These are phyloP conservation scores for Spisula subtruncata DNA, from an alignment of 2,888 invertebrate genomes.

Conservation along the genomic window DNA sequence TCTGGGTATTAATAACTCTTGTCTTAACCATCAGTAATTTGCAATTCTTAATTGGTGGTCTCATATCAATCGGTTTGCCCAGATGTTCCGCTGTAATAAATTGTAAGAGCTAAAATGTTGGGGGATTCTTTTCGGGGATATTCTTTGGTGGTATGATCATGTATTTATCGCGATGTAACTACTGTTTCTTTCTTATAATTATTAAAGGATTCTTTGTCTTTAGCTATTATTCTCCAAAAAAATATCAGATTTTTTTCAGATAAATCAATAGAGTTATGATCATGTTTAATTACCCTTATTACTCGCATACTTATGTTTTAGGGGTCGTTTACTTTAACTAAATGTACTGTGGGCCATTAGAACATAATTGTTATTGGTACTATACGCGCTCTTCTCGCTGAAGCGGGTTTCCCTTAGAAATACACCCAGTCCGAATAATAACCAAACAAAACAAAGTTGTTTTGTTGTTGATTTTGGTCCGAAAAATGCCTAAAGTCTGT, in stretches of 20 bases:
- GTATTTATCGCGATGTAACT: background rate
- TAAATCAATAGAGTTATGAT: background rate
- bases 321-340: background rate
- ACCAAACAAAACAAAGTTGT: too few relatives aligned
- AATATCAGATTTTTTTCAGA: background rate
- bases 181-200: background rate
- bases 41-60: constrained; percentile 63
- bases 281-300: background rate
- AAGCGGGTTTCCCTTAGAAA: background rate
- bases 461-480: too few relatives aligned
- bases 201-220: background rate
- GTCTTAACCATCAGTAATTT: constrained; percentile 47
- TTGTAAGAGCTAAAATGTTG: constrained; percentile 25
- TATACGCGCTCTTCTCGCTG: background rate
- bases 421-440: too few relatives aligned
- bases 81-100: constrained; percentile 50
- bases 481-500: too few relatives aligned
- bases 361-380: background rate
- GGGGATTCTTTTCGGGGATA: background rate
- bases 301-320: background rate
- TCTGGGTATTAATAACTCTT: constrained; percentile 51
- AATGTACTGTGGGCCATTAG: background rate
- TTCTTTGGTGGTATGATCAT: constrained; percentile 27
- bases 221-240: background rate
- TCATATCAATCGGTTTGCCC: constrained; percentile 18